Conservation (phyloP, 2,113 vertebrate genomes). For the Podarcis raffonei region DNA sequence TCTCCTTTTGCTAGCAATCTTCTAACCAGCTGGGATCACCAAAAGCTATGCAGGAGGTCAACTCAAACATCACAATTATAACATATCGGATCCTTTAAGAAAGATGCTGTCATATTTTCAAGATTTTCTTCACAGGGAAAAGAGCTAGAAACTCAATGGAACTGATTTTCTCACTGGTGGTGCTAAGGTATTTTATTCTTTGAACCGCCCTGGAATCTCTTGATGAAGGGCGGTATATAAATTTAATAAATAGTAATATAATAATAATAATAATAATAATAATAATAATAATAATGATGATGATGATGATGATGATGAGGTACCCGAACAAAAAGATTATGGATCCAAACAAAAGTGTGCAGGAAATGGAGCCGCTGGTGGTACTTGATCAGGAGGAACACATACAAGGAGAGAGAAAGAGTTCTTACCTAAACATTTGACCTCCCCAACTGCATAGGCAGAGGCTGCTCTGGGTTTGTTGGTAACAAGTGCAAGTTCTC, state of each 20-base stretch:
- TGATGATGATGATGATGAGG: neutral
- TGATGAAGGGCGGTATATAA: no score
- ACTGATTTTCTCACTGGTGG: neutral
- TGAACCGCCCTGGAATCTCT: no score
- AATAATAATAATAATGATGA: no score
- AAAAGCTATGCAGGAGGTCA: neutral
- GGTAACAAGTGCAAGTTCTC: conserved; percentile 96
- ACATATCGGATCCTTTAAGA: neutral
- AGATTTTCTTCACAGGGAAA: neutral
- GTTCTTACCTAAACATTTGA: conserved; percentile 94
- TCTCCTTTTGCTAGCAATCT: neutral
- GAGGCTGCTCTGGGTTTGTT: conserved; percentile 98
- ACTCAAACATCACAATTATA: neutral
- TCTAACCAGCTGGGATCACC: neutral
- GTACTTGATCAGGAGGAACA: neutral
- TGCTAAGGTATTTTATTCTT: fast-evolving
- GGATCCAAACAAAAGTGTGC: neutral
- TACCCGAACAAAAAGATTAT: neutral
- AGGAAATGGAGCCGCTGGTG: conserved; percentile 9
- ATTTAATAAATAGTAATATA: no score
- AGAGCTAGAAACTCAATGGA: neutral
- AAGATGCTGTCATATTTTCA: neutral
- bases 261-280: no score
- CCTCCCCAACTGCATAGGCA: conserved; percentile 89
- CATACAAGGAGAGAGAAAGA: conserved; percentile 23